Base-by-base conservation (phyloP, 2,888 invertebrate species). In the Amphimallon solstitiale region DNA sequence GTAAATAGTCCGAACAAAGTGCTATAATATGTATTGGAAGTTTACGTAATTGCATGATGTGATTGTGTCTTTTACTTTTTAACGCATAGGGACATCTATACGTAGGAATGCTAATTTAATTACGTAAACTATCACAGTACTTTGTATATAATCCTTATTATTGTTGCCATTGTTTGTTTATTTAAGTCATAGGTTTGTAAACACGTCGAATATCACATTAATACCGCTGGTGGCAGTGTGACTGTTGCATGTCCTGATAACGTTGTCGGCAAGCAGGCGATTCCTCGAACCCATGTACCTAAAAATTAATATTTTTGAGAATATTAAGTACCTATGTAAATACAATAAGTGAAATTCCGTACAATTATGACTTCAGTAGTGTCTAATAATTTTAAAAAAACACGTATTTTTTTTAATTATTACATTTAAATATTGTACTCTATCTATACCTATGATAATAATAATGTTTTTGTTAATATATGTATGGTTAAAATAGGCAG, bases 201-300 rank as follows among this genome's bases (percentile, higher is more conserved):
- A 19, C 19, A 6, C 12, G 5, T 29, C 2, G 10, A 14, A 3
- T 49, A 48, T 61, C 61, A 65, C 65, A 65, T 65, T 56, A 68
- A 60, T 10, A 65, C 65, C 9, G 65, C 79, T 10, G 73, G 87
- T 78, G 85, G 84, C 66, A 86, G 73, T 9, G 85, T 82, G 10
- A 85, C 79, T 62, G 82, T 78, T 23, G 82, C 81, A 70, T 84
- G 85, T 37, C 90, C 90, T 0, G 90, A 90, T 48, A 90, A 80
- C 0, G 89, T 85, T n/a, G 85, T 82, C 0, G 90, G 90, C 23
- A 91, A 80, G 2, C 85, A 82, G 1, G 87, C 85, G 15, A 90
- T 85, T 2, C 89, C 88, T 67, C 87, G 83, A 68, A 89, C 85
- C 88, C 88, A 89, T 7, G 85, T 77, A 65, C 77, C 80, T 81